These are phyloP conservation scores for Pygmarrhopalites habei DNA, from an alignment of 1,140 invertebrate genomes.

Conservation along the genomic window DNA sequence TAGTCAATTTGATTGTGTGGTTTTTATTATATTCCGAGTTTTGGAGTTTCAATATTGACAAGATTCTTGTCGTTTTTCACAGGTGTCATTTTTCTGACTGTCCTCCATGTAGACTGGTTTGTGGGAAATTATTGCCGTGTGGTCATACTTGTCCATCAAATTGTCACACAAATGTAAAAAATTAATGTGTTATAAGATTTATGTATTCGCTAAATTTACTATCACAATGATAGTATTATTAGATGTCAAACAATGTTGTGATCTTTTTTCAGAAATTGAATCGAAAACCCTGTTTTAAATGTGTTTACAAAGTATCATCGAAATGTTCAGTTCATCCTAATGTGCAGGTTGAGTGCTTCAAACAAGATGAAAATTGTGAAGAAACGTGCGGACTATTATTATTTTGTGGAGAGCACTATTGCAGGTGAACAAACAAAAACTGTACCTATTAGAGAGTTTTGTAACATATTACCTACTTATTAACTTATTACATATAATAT, in stretches of 20 bases:
- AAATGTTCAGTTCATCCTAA: conserved; percentile 25
- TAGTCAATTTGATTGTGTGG: not conserved
- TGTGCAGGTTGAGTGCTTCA: conserved; percentile 34
- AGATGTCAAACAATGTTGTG: too few species aligned
- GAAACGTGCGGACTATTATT: conserved; percentile 42
- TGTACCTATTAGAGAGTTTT: too few species aligned
- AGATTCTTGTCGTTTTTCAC: too few species aligned
- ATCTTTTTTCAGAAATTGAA: too few species aligned
- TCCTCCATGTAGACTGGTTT: conserved; percentile 70
- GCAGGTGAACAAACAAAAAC: too few species aligned
- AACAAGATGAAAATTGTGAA: conserved; percentile 43
- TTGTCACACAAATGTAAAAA: conserved; percentile 79
- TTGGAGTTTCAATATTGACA: too few species aligned
- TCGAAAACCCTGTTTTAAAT: conserved; percentile 51
- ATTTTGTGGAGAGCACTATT: conserved; percentile 39
- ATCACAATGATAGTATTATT: too few species aligned
- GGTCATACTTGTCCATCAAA: conserved; percentile 54
- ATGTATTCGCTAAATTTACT: too few species aligned
- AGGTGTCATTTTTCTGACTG: conserved; percentile 49
- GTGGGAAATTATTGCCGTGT: conserved; percentile 60
- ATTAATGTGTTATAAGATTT: too few species aligned
- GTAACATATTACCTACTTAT: too few species aligned
- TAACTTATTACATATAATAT: too few species aligned
- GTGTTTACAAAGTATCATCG: conserved; percentile 40
- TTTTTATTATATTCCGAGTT: not conserved